A percentile compares a stretch with the other conserved stretches of the same genome.
Conservation (phyloP, 1,140 invertebrate genomes). For the Orchesella cincta region DNA sequence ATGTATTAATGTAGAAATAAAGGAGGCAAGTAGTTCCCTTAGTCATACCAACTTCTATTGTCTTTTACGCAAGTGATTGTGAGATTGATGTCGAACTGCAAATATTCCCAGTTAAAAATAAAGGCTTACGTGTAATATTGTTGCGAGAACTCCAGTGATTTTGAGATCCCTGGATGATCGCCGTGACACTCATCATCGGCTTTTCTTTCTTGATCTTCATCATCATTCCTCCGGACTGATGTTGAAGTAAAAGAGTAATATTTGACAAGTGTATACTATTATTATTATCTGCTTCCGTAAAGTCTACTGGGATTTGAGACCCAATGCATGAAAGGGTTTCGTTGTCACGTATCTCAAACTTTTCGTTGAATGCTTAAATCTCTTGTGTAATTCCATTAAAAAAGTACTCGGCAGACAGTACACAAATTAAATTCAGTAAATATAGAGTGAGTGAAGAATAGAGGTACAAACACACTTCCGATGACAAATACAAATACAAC, state of each 20-base stretch:
- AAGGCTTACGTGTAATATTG: conserved; percentile 48
- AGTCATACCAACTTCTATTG: background rate
- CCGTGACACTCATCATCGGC: conserved; percentile 78
- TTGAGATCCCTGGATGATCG: conserved; percentile 71
- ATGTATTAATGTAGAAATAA: background rate
- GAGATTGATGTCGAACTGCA: background rate
- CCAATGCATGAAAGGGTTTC: background rate
- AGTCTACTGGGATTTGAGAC: background rate
- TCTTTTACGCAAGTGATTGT: background rate
- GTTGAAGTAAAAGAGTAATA: background rate
- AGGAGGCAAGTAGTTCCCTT: background rate
- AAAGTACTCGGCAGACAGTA: too few species aligned
- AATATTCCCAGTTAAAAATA: too few species aligned
- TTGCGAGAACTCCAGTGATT: conserved; percentile 44
- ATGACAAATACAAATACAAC: too few species aligned
- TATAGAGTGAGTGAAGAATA: too few species aligned
- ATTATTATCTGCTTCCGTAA: background rate
- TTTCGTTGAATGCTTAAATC: background rate
- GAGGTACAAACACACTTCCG: too few species aligned
- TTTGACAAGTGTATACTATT: background rate
- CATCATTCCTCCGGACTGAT: background rate
- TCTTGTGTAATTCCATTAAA: background rate
- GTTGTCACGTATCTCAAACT: too few species aligned
- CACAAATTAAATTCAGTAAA: too few species aligned
- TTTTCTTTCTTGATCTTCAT: conserved; percentile 78